Conservation (phyloP, 1,140 invertebrate genomes). For the Diachasmimorpha longicaudata region DNA sequence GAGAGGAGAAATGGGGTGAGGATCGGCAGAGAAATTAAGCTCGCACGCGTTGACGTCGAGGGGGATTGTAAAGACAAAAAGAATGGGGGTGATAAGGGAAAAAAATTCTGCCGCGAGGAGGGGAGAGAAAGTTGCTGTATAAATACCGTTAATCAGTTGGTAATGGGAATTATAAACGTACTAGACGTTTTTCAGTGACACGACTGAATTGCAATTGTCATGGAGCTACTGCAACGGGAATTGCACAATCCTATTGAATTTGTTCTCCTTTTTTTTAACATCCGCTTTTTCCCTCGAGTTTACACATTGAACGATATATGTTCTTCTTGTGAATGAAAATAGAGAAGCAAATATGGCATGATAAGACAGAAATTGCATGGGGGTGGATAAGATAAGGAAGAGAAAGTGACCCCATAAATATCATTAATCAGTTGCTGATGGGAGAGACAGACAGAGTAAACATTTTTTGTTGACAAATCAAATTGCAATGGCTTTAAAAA, state of each 20-base stretch:
- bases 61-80: constrained; percentile 2
- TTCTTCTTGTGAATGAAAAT: not conserved
- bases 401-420: constrained; percentile 4
- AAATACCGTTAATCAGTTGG: constrained; percentile 5
- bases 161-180: not conserved
- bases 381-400: not conserved
- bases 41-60: constrained; percentile 15
- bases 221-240: no score
- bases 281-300: no score
- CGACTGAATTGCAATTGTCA: no score
- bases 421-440: not conserved
- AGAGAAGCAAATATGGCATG: not conserved
- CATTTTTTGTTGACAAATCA: no score
- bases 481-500: no score
- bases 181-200: not conserved
- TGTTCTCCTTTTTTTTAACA: no score
- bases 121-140: not conserved
- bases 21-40: constrained; percentile 20
- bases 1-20: constrained; percentile 5
- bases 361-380: not conserved
- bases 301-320: no score
- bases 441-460: no score
- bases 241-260: no score
- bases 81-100: not conserved
- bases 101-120: not conserved